Conservation (phyloP, 2,113 vertebrate species). For the Poecile atricapillus region DNA sequence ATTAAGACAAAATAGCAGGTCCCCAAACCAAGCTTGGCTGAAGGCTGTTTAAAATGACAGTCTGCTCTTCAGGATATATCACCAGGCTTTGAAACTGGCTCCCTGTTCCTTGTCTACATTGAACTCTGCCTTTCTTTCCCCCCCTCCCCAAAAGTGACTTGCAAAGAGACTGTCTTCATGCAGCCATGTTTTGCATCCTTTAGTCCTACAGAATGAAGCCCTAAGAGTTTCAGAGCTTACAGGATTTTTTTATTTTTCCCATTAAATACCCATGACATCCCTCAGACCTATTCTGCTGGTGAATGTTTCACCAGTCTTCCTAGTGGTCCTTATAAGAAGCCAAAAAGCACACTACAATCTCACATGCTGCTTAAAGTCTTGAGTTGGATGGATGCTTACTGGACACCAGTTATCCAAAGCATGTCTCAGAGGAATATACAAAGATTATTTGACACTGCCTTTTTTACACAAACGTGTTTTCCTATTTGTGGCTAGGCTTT, state of each 20-base stretch:
- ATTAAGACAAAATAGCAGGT: constrained; percentile 16
- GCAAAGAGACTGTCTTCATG: background rate
- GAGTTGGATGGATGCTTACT: background rate
- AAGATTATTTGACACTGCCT: background rate
- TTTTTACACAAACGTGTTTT: background rate
- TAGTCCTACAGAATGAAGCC: background rate
- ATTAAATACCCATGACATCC: background rate
- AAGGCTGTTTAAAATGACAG: background rate
- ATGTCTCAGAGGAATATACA: background rate
- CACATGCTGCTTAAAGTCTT: accelerated
- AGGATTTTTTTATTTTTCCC: background rate
- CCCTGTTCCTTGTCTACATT: background rate
- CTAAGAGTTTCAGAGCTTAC: background rate
- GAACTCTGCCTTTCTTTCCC: background rate
- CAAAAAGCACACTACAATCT: background rate
- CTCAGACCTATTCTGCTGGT: background rate
- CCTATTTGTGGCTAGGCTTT: background rate
- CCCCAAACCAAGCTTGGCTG: background rate
- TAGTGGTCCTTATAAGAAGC: background rate
- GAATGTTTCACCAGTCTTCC: background rate
- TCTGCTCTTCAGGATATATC: background rate
- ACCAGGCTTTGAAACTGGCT: background rate
- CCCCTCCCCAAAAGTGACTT: accelerated
- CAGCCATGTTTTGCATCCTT: background rate
- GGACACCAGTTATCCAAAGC: background rate